A percentile compares a stretch with the other conserved stretches of the same genome.
These are phyloP conservation scores for Neotoxoptera formosana DNA, from an alignment of 1,140 invertebrate species.

Conservation along the genomic window DNA sequence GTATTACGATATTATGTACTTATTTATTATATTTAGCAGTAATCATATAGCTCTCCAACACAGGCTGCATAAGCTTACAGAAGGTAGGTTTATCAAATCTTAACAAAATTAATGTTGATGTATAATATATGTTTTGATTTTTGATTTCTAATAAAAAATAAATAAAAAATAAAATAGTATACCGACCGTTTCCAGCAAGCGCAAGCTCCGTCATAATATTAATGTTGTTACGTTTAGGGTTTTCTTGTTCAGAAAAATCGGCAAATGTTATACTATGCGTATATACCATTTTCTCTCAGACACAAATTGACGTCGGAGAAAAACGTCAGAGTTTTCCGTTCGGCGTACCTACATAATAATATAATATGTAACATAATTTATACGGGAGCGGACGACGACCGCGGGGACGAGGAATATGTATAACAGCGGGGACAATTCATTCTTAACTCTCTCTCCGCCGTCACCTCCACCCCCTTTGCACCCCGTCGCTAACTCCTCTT, in stretches of 20 bases:
- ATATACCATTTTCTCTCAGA: not conserved
- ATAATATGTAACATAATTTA: not conserved
- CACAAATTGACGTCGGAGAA: slow-evolving; percentile 24
- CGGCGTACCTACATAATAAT: too few relatives aligned
- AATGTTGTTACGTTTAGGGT: not conserved
- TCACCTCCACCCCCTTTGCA: not conserved
- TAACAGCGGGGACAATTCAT: slow-evolving; percentile 7
- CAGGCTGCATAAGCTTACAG: too few relatives aligned
- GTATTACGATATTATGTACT: too few relatives aligned
- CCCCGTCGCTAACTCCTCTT: not conserved
- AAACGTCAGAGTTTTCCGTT: not conserved
- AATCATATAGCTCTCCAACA: too few relatives aligned
- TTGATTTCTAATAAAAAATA: too few relatives aligned
- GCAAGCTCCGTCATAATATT: not conserved
- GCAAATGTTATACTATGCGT: not conserved
- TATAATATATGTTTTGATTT: too few relatives aligned
- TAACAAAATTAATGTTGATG: too few relatives aligned
- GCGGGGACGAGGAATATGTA: not conserved
- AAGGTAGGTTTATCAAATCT: too few relatives aligned
- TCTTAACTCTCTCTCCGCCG: not conserved
- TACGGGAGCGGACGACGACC: not conserved
- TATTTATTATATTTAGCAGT: too few relatives aligned
- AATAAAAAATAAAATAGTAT: too few relatives aligned
- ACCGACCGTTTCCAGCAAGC: not conserved
- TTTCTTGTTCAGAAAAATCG: not conserved